Percentiles rank a stretch among this genome's conserved stretches.
Conservation (phyloP, 2,888 invertebrate species). For the Stenchaetothrips biformis region DNA sequence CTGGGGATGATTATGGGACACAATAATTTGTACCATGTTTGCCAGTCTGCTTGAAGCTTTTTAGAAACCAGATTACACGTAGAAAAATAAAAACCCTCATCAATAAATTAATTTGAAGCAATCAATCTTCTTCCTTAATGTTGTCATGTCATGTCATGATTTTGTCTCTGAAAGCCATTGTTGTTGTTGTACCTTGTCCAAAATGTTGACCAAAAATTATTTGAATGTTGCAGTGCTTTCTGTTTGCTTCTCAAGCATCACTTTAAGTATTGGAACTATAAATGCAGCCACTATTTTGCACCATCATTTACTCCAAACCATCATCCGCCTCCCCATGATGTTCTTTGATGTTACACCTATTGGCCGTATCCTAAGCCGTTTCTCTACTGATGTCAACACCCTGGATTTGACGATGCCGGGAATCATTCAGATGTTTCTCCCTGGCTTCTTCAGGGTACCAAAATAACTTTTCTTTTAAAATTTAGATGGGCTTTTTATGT, state of each 20-base stretch:
- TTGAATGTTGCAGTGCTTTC: slow-evolving; percentile 23
- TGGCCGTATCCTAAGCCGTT: slow-evolving; percentile 72
- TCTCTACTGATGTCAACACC: slow-evolving; percentile 69
- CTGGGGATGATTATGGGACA: neutral
- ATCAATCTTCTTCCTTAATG: neutral
- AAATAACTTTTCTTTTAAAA: neutral
- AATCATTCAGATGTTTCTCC: slow-evolving; percentile 65
- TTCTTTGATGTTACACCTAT: slow-evolving; percentile 79
- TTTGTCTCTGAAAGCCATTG: neutral
- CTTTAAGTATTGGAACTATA: slow-evolving; percentile 19
- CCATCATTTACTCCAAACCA: slow-evolving; percentile 8
- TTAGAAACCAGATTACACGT: too few relatives aligned
- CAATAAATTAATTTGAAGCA: too few relatives aligned
- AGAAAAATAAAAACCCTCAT: too few relatives aligned
- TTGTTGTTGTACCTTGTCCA: neutral
- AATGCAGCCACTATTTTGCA: slow-evolving; percentile 15
- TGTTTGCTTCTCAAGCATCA: slow-evolving; percentile 17
- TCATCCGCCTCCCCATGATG: slow-evolving; percentile 59
- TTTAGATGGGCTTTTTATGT: slow-evolving; percentile 9
- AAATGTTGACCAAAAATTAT: neutral
- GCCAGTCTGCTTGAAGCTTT: too few relatives aligned
- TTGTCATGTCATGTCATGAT: neutral
- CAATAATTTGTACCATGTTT: neutral
- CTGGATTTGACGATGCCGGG: slow-evolving; percentile 67
- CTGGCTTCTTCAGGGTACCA: slow-evolving; percentile 22